Evolutionary conservation across 2,888 invertebrate species (phyloP), one percentile per base, ranked within the genome.

Genomic region (Panopea generosa): DNA sequence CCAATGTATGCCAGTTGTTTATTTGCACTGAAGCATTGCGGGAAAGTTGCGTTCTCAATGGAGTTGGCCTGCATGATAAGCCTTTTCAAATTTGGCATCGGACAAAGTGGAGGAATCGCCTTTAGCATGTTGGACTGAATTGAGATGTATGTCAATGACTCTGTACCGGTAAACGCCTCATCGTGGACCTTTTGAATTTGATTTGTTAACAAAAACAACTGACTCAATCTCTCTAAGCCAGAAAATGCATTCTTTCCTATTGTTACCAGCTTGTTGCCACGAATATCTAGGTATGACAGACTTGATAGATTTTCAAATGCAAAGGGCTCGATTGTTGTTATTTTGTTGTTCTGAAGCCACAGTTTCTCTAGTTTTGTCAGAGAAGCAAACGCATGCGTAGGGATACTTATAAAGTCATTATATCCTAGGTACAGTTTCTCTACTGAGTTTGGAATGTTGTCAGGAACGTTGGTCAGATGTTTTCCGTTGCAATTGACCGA

Each of bases 401-500:
- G 40, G 1, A 85, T 59, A 9, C 45, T 61, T 0, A 72, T 67
- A 16, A 87, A 61, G 16, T 65, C 40, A 67, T 87, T 87, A 50
- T 84, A 70, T 11, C 71, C 68, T 7, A 87, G 76, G 49, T 77
- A 86, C 4, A 87, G 60, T 56, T 84, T 84, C 50, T 81, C 82
- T 4, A 77, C 82, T 2, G 70, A 53, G 16, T 20, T 55, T 0
- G 87, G 87, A 18, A 87, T 77, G 20, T 65, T 77, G 16, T 47
- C 33, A 0, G 86, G 86, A 1, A 86, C 43, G 14, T 45, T 9
- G 16, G 60, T 71, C 7, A 87, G 67, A 6, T 73, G 53, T 61
- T 83, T 84, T 0, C 87, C 86, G 6, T 81, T 77, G 70, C 87
- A 87, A 45, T 87, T 84, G 1, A 87, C 84, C 0, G 85, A 82